phyloP scores from a whole-genome alignment of 2,113 vertebrate genomes.

The Nothoprocta perdicaria region DNA sequence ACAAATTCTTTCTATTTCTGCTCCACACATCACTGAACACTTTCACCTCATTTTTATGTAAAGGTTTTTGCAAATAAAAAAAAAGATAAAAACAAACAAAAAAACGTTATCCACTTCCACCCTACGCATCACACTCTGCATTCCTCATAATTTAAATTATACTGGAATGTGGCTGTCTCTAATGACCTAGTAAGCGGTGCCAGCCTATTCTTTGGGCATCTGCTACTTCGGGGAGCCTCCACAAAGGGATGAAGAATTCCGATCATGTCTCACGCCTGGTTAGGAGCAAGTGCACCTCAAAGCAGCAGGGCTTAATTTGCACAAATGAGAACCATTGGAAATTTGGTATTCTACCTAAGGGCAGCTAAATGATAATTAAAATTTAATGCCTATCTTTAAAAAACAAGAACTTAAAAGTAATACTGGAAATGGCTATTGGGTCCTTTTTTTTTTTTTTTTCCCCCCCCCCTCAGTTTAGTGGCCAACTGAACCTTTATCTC shows the following conservation, averaged over 20 bases:
- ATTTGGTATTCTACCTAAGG: background rate
- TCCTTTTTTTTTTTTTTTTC: no score
- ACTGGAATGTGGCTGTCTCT: background rate
- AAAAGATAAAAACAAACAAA: background rate
- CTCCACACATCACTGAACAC: background rate
- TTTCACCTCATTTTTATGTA: conserved; percentile 8
- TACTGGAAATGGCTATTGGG: accelerated
- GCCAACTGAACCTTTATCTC: background rate
- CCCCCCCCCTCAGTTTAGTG: background rate
- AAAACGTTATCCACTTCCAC: background rate
- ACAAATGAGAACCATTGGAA: background rate
- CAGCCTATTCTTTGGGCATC: background rate
- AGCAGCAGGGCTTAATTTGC: background rate
- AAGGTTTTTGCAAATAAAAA: background rate
- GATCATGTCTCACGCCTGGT: background rate
- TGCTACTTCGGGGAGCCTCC: background rate
- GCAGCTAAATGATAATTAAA: background rate
- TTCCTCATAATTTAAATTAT: background rate
- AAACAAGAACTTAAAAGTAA: no score
- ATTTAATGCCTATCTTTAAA: background rate
- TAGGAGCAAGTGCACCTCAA: background rate
- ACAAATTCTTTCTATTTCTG: conserved; percentile 28
- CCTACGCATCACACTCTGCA: background rate
- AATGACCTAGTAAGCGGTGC: background rate
- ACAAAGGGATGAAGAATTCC: background rate